Percentiles rank a stretch among this genome's conserved stretches.
phyloP scores from a whole-genome alignment of 1,140 invertebrate genomes.

The Tetraneura akinire region DNA sequence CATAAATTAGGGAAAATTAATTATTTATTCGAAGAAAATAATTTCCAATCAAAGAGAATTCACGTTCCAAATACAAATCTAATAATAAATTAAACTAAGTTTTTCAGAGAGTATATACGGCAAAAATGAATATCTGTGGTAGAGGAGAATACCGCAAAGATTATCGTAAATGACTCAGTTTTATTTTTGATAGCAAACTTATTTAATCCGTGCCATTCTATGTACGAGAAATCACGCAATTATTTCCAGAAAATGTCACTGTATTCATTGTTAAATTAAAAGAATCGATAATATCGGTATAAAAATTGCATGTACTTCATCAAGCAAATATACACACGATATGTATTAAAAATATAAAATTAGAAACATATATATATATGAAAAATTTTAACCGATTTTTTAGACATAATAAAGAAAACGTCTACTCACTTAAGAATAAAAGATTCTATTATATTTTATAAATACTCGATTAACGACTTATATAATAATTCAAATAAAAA shows the following conservation, averaged over 20 bases:
- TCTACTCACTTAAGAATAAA: too few species aligned
- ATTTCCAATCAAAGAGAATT: neutral
- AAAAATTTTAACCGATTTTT: too few species aligned
- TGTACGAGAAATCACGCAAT: neutral
- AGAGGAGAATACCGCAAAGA: neutral
- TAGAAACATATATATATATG: too few species aligned
- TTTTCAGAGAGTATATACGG: too few species aligned
- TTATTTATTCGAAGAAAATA: neutral
- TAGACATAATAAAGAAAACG: too few species aligned
- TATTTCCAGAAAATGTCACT: neutral
- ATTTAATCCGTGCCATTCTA: neutral
- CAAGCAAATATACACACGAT: neutral
- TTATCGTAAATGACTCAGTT: neutral
- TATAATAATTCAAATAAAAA: too few species aligned
- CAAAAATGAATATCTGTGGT: neutral
- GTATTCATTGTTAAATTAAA: neutral
- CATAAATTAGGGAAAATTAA: neutral
- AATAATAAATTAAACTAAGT: neutral
- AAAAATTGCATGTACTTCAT: neutral
- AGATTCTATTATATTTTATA: too few species aligned
- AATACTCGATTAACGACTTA: too few species aligned
- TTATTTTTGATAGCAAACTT: conserved; percentile 17
- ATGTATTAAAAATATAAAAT: neutral
- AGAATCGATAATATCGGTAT: neutral
- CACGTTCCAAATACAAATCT: neutral